Base-by-base conservation (phyloP, 2,888 invertebrate genomes). In the Pyralis farinalis region DNA sequence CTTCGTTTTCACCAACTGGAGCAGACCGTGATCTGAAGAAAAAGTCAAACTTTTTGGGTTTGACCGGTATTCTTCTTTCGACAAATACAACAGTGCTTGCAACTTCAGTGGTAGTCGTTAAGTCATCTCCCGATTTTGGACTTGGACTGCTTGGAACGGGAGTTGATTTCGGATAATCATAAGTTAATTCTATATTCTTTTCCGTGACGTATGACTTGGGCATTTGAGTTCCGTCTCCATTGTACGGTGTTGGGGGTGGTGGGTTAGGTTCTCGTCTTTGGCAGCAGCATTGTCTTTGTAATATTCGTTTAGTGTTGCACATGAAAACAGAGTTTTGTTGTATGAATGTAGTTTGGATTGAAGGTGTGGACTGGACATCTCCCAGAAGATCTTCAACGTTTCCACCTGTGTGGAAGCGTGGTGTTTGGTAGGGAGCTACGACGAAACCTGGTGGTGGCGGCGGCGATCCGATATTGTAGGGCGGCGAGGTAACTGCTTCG, bases 381-480 rank as follows among this genome's bases (percentile, higher is more conserved):
- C 93, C 92, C 0, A 94, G 74, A 31, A 94, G 74, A 46, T 94
- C 92, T 53, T 94, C 94, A 29, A 94, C 79, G 60, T 94, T 94
- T 0, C 93, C 93, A 7, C 92, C 92, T 12, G 90, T 91, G 56
- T 83, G 83, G 66, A 90, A 90, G 29, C 82, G 69, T 37, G 79
- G 82, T 0, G 77, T 58, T 56, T 79, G 81, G 56, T 77, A 83
- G 1, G 86, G 81, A 12, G 79, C 78, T 12, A 84, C 63, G 28
- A 86, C 77, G 55, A 88, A 87, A 11, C 87, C 87, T 3, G 87
- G 84, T 1, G 85, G 83, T 7, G 84, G 84, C 10, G 84, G 84
- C 10, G 78, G 72, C 29, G 61, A 48, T 25, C 74, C 52, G 37
- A 77, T 57, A 52, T 82, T 81, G 51, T 74, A 81, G n/a, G 86